phyloP scores from a whole-genome alignment of 2,113 vertebrate species.

The Thomomys bottae region DNA sequence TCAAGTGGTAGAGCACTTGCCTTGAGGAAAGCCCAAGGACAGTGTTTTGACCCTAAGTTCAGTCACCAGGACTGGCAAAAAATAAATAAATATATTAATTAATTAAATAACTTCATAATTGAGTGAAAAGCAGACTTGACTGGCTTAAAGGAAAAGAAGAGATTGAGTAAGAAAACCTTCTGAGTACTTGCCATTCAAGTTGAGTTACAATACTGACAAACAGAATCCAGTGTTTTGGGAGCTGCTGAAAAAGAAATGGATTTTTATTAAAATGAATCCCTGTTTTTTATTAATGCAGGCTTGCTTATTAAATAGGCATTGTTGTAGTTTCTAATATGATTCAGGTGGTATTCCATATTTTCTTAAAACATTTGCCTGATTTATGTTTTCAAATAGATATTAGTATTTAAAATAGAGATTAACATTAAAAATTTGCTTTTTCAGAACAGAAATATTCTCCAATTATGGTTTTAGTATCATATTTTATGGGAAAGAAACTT shows the following conservation, averaged over 20 bases:
- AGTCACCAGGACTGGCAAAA: too few relatives aligned
- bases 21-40: too few relatives aligned
- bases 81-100: too few relatives aligned
- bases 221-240: background rate
- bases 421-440: background rate
- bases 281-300: background rate
- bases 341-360: background rate
- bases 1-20: too few relatives aligned
- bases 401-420: background rate
- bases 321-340: background rate
- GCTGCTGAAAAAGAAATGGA: background rate
- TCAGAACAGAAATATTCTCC: too few relatives aligned
- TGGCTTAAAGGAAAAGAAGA: background rate
- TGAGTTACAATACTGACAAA: background rate
- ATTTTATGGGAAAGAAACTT: background rate
- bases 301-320: background rate
- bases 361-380: background rate
- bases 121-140: background rate
- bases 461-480: background rate
- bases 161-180: background rate
- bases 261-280: background rate
- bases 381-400: background rate
- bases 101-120: background rate
- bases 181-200: background rate
- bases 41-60: too few relatives aligned